Conservation (phyloP, 2,113 vertebrate genomes). For the Diadophis punctatus region DNA sequence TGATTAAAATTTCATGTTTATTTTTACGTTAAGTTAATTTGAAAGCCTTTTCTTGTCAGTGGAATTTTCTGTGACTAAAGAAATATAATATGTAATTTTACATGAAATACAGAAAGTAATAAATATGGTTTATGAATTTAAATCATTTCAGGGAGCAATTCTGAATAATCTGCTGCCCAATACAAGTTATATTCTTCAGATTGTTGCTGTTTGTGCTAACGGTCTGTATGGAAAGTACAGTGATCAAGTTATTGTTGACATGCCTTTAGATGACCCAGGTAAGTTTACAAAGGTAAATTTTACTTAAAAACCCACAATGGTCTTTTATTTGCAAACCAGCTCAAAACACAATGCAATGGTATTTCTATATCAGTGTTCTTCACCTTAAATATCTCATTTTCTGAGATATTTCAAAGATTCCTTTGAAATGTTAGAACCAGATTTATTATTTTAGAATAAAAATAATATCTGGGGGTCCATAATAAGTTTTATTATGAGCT, state of each 20-base stretch:
- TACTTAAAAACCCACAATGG: slow-evolving; percentile 22
- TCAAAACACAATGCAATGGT: slow-evolving; percentile 47
- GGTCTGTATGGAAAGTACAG: slow-evolving; percentile 87
- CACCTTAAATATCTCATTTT: slow-evolving; percentile 33
- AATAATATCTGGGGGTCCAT: neutral
- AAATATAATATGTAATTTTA: neutral
- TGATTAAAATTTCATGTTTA: neutral
- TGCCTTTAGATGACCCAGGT: slow-evolving; percentile 84
- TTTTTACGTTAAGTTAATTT: neutral
- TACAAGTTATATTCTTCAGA: slow-evolving; percentile 88
- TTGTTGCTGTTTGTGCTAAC: slow-evolving; percentile 90
- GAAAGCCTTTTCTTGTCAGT: neutral
- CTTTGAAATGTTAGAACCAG: neutral
- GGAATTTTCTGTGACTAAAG: neutral
- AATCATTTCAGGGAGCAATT: slow-evolving; percentile 86
- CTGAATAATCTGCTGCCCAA: slow-evolving; percentile 86
- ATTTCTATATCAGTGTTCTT: slow-evolving; percentile 56
- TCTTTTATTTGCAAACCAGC: slow-evolving; percentile 66
- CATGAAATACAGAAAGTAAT: neutral
- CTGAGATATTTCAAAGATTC: neutral
- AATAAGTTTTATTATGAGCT: slow-evolving; percentile 4
- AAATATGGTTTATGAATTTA: neutral
- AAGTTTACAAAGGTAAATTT: slow-evolving; percentile 64
- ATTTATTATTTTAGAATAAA: neutral
- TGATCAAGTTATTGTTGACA: slow-evolving; percentile 79